A percentile compares a stretch with the other conserved stretches of the same genome.
These are phyloP conservation scores for Patiria miniata DNA, from an alignment of 35 echinoderm and acorn worm species.

Conservation along the genomic window DNA sequence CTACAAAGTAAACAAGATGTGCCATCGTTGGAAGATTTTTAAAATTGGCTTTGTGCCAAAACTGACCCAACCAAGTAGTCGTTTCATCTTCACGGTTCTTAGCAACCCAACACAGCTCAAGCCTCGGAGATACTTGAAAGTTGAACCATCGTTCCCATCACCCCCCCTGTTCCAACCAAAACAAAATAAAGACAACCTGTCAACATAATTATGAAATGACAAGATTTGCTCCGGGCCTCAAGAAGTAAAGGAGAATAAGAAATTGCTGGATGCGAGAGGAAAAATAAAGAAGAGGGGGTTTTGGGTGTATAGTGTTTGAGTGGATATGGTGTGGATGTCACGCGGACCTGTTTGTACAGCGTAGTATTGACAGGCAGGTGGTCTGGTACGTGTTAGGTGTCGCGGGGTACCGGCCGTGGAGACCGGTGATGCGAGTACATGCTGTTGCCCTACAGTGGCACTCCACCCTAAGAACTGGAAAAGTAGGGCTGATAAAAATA, in stretches of 20 bases:
- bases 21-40: no score
- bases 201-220: conserved; percentile 30
- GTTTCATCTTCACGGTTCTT: not conserved
- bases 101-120: conserved; percentile 4
- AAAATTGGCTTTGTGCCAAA: no score
- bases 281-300: not conserved
- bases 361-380: conserved; percentile 25
- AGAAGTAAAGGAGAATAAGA: not conserved
- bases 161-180: not conserved
- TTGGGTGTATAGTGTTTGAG: not conserved
- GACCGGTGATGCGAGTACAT: not conserved
- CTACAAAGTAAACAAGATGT: no score
- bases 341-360: conserved; percentile 11
- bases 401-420: not conserved
- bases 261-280: not conserved
- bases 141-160: not conserved
- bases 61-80: not conserved
- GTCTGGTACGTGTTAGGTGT: conserved; percentile 20
- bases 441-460: conserved; percentile 4
- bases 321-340: conserved; percentile 25
- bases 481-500: not conserved
- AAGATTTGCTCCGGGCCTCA: not conserved
- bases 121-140: not conserved
- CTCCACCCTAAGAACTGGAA: not conserved
- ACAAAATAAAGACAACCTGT: conserved; percentile 15